Conservation (phyloP, 2,888 invertebrate species). For the Eurytoma adleriae region DNA sequence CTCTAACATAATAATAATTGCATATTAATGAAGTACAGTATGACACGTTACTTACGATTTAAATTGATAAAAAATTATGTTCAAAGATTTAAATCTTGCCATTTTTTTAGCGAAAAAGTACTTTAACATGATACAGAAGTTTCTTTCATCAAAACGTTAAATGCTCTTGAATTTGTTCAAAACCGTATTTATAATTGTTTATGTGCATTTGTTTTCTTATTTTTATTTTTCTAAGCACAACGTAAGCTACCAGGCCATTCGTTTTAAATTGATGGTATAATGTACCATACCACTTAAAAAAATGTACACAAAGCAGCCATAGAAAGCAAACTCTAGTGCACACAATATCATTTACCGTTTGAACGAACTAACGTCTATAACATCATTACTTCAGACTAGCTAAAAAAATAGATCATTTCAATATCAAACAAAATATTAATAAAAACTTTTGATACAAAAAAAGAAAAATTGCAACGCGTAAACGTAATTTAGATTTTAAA, state of each 20-base stretch:
- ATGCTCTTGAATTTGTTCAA: too few relatives aligned
- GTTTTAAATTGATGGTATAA: not conserved
- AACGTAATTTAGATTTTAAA: conserved; percentile 25
- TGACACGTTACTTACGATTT: not conserved
- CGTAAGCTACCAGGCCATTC: too few relatives aligned
- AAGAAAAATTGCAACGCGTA: conserved; percentile 27
- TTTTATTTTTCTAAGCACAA: too few relatives aligned
- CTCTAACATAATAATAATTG: not conserved
- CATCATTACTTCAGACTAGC: conserved; percentile 38
- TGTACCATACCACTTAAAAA: not conserved
- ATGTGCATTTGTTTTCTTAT: too few relatives aligned
- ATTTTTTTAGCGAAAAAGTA: conserved; percentile 31
- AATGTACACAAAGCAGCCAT: not conserved
- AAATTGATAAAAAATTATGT: conserved; percentile 4
- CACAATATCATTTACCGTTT: not conserved
- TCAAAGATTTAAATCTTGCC: not conserved
- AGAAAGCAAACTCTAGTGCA: too few relatives aligned
- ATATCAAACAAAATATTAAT: conserved; percentile 30
- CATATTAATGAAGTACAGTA: conserved; percentile 2
- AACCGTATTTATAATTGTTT: too few relatives aligned
- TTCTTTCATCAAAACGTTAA: too few relatives aligned
- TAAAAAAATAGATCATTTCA: conserved; percentile 31
- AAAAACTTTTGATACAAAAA: conserved; percentile 22
- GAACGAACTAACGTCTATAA: conserved; percentile 29
- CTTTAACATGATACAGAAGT: conserved; percentile 11